Evolutionary conservation across 1,140 invertebrate genomes (phyloP).

Genomic region (Latrodectus geometricus): DNA sequence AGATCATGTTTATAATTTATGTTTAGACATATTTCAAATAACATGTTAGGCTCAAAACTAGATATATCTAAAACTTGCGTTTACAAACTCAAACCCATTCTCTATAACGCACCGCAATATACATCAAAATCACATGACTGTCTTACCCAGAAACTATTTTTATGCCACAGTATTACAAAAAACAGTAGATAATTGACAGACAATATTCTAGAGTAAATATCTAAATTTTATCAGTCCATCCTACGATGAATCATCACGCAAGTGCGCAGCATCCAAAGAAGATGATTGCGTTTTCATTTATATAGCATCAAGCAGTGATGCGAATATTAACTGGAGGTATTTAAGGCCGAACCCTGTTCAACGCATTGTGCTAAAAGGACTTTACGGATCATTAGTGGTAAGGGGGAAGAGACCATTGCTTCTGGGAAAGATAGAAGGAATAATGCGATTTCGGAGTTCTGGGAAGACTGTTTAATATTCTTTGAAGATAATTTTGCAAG

Average conservation of each 20-base stretch:
- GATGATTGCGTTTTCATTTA: slow-evolving; percentile 42
- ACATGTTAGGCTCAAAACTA: no score
- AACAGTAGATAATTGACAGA: not conserved
- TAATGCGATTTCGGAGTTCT: slow-evolving; percentile 38
- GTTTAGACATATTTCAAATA: no score
- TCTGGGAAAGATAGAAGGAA: not conserved
- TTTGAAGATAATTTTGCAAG: not conserved
- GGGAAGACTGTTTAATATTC: not conserved
- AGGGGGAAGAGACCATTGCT: not conserved
- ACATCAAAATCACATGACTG: no score
- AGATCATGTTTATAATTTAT: no score
- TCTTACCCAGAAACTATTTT: no score
- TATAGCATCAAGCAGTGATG: slow-evolving; percentile 43
- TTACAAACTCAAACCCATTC: no score
- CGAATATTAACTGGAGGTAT: slow-evolving; percentile 49
- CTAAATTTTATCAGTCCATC: not conserved
- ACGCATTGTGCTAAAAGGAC: slow-evolving; percentile 32
- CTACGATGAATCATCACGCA: slow-evolving; percentile 1
- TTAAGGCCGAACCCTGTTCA: slow-evolving; percentile 13
- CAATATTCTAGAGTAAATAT: not conserved
- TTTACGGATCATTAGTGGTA: slow-evolving; percentile 36
- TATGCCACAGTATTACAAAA: no score
- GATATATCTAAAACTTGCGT: no score
- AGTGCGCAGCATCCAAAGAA: not conserved
- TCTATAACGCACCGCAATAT: no score